Evolutionary conservation across 2,113 vertebrate species (phyloP).

Genomic region (Epinephelus moara): DNA sequence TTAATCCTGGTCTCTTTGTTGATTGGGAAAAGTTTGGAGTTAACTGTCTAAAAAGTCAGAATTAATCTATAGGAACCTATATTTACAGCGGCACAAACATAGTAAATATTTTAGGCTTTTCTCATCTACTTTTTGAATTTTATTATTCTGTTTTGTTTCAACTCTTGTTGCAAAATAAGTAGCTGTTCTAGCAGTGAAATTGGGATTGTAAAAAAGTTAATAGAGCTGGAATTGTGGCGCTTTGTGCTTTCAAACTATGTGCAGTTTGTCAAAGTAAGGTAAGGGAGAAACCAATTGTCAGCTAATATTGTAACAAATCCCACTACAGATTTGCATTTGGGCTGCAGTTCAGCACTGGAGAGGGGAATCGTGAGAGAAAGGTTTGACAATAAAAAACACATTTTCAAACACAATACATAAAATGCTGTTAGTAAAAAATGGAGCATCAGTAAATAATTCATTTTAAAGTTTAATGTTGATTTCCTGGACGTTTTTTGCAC

Average conservation of each 20-base stretch:
- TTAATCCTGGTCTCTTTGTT: not conserved
- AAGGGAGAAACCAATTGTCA: constrained; percentile 1
- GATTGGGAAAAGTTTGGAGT: not conserved
- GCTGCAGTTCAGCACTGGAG: not conserved
- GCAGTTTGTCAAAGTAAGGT: not conserved
- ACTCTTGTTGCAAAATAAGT: not conserved
- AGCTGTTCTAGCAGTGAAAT: not conserved
- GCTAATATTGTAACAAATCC: not conserved
- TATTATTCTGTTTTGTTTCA: not conserved
- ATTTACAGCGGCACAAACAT: not conserved
- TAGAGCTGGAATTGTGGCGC: not conserved
- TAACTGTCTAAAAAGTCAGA: not conserved
- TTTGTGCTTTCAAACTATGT: constrained; percentile 7
- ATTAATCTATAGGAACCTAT: not conserved
- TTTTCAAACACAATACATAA: not conserved
- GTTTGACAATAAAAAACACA: not conserved
- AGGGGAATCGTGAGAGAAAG: not conserved
- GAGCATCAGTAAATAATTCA: not conserved
- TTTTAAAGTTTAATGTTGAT: not conserved
- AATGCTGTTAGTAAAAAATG: not conserved
- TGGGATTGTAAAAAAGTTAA: not conserved
- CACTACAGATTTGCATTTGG: not conserved
- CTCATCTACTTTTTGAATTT: not conserved
- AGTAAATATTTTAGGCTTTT: not conserved
- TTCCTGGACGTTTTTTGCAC: constrained; percentile 22